These are phyloP conservation scores for Holacanthus passer DNA, from an alignment of 2,113 vertebrate genomes.

Conservation along the genomic window DNA sequence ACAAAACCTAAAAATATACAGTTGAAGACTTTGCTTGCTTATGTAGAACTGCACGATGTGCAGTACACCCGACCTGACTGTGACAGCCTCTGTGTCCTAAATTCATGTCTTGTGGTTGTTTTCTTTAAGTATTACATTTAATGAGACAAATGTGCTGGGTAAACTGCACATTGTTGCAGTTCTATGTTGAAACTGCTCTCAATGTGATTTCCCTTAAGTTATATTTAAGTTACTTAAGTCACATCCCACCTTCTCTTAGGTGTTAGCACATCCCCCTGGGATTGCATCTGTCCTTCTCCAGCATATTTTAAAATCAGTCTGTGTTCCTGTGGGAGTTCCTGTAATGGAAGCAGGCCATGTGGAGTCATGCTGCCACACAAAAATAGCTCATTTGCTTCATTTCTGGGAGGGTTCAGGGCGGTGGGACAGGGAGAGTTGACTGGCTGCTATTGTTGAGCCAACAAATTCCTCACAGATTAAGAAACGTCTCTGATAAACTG, in stretches of 20 bases:
- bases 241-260: neutral
- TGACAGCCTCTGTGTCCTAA: neutral
- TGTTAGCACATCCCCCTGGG: neutral
- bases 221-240: no score
- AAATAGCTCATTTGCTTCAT: slow-evolving; percentile 35
- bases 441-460: neutral
- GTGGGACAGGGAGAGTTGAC: neutral
- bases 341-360: slow-evolving; percentile 36
- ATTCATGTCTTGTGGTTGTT: neutral
- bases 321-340: slow-evolving; percentile 10
- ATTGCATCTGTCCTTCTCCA: neutral
- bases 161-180: neutral
- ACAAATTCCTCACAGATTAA: slow-evolving; percentile 29
- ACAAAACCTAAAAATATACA: neutral
- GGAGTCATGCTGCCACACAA: slow-evolving; percentile 27
- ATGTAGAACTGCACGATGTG: neutral
- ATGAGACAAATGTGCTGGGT: neutral
- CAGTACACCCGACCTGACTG: neutral
- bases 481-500: slow-evolving; percentile 18
- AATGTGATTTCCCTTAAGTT: neutral
- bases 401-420: neutral
- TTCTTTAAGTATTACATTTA: neutral
- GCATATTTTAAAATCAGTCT: neutral
- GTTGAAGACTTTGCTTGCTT: neutral
- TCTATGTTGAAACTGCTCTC: neutral